Evolutionary conservation across 2,888 invertebrate genomes (phyloP).

Genomic region (Melanargia galathea): DNA sequence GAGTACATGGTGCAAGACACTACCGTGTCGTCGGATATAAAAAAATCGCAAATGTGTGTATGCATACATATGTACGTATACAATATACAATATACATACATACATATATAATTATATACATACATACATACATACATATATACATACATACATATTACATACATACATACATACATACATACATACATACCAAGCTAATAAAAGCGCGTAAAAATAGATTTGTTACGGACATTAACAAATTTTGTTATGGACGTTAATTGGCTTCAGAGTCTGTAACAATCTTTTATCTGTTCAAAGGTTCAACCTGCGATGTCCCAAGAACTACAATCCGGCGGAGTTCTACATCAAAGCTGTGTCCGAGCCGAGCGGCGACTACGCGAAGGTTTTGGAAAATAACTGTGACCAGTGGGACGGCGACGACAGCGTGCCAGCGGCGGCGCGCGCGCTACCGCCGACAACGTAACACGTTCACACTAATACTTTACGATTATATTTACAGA

Average conservation of each 20-base stretch:
- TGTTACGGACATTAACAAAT: not conserved
- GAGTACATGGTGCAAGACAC: too few relatives aligned
- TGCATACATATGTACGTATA: too few relatives aligned
- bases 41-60: too few relatives aligned
- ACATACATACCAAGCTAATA: too few relatives aligned
- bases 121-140: too few relatives aligned
- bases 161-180: too few relatives aligned
- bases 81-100: too few relatives aligned
- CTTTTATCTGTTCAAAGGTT: conserved; percentile 70
- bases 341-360: conserved; percentile 83
- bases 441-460: not conserved
- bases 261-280: not conserved
- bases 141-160: too few relatives aligned
- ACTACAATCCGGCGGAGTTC: conserved; percentile 93
- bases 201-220: not conserved
- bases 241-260: not conserved
- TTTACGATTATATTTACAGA: not conserved
- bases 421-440: conserved; percentile 39
- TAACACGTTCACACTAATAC: conserved; percentile 26
- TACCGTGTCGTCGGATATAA: too few relatives aligned
- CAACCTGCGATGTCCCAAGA: conserved; percentile 85
- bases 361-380: conserved; percentile 14
- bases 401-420: conserved; percentile 39
- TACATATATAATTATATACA: too few relatives aligned
- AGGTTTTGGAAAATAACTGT: conserved; percentile 47